Percentiles rank a stretch among this genome's conserved stretches.
These are phyloP conservation scores for Eptatretus atami DNA, from an alignment of 2,797 vertebrate species.

Conservation along the genomic window DNA sequence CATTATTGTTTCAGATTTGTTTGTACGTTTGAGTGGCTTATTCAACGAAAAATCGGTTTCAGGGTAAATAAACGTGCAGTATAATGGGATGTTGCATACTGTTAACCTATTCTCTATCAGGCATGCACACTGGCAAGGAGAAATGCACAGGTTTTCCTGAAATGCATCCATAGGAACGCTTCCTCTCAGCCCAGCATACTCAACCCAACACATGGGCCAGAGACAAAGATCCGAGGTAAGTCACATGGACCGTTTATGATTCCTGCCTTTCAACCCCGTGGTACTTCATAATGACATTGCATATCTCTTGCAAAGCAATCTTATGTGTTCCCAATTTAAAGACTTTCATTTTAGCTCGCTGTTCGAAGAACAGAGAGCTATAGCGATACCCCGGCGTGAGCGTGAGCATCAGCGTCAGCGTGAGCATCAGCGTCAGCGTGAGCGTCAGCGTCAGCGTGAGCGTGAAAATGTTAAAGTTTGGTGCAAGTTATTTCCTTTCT, in stretches of 20 bases:
- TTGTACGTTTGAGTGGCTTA: background rate
- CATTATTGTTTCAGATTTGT: background rate
- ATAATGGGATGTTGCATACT: background rate
- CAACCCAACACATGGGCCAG: slow-evolving; percentile 44
- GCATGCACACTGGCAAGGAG: slow-evolving; percentile 71
- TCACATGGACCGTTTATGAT: slow-evolving; percentile 3
- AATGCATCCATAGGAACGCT: slow-evolving; percentile 94
- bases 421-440: too few relatives aligned
- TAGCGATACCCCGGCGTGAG: too few relatives aligned
- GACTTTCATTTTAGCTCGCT: too few relatives aligned
- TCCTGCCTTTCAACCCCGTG: too few relatives aligned
- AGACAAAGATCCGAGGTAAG: slow-evolving; percentile 85
- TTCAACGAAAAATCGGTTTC: background rate
- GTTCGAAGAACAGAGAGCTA: too few relatives aligned
- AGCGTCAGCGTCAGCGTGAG: too few relatives aligned
- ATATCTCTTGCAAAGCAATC: too few relatives aligned
- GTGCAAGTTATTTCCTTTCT: too few relatives aligned
- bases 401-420: too few relatives aligned
- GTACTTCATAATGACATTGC: too few relatives aligned
- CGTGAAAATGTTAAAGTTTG: too few relatives aligned
- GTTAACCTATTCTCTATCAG: slow-evolving; percentile 15
- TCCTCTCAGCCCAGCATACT: slow-evolving; percentile 57
- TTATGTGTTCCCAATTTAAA: too few relatives aligned
- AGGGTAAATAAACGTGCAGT: background rate
- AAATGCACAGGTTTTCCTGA: slow-evolving; percentile 85